Evolutionary conservation across 2,113 vertebrate species (phyloP), one percentile per base, ranked within the genome.

Genomic region (Atractosteus spatula): DNA sequence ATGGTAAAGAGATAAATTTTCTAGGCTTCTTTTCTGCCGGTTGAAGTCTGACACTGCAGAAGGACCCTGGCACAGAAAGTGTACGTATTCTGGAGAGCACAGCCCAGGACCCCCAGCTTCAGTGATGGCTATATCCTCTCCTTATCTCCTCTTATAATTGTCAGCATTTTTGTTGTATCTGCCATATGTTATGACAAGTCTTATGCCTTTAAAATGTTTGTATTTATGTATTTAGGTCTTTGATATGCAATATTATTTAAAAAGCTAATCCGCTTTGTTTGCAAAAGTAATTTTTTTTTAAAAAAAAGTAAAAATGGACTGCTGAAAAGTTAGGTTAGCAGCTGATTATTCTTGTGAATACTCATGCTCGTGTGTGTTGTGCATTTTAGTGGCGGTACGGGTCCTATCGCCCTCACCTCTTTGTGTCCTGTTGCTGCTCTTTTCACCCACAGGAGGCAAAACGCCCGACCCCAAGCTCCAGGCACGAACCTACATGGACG

Each of bases 1-100:
- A 99, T 99, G 97, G 96, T 96, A 99, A 98, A 99, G 95, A 99
- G 96, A 95, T 94, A 94, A 29, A 99, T 99, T 99, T 99, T 99
- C 97, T 99, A 99, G 97, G 97, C 97, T 98, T 95, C 96, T 99
- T 97, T 98, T 99, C 97, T 99, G 95, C 97, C 95, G 97, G 96
- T 99, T 99, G 97, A 99, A 98, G 97, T 97, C 96, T 97, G 97
- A 98, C 62, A 91, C 97, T 98, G 95, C 96, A 98, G 97, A 96
- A 92, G 97, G 96, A 98, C 94, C 97, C 97, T 97, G 96, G 96
- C 97, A 96, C 96, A 93, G 95, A 98, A 97, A 98, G 97, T 98
- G 97, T 99, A 98, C 97, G 97, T 99, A 98, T 99, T 96, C 95
- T 92, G 97, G 96, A 96, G 96, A 97, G 95, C 95, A 80, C 91